Evolutionary conservation across 1,140 invertebrate genomes (phyloP), one percentile per base, ranked within the genome.

Genomic region (Rhopalosiphum padi): DNA sequence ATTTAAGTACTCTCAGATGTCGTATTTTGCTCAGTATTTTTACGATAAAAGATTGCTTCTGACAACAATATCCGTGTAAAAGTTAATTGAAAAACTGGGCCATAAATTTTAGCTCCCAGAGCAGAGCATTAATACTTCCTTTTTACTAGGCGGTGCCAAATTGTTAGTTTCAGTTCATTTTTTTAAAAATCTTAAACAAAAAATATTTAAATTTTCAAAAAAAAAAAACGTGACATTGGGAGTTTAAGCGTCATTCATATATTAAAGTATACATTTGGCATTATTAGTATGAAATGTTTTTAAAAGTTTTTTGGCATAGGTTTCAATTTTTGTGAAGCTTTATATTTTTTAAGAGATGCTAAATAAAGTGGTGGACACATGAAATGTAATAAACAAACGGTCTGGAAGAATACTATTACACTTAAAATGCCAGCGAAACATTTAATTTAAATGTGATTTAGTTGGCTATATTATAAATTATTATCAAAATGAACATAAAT

Each of bases 321-420:
- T 90, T 90, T 90, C 41, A 37, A 68, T 60, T 68, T 90, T 25
- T 11, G 23, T 21, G 25, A 30, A 30, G 53, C 89, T 90, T 46
- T 90, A 68, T 90, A 5, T 46, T 68, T 68, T 90, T 68, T 30
- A 8, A 43, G 25, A 60, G 41, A 90, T 35, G 25, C 89, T 68
- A 68, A 90, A 90, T 90, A 68, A 60, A 90, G 37, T 68, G 53
- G 37, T 60, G 89, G 89, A 43, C 68, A 68, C 18, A 68, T 90
- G 68, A 90, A 90, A 68, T n/a, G 89, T n/a, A 90, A 68, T 90
- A 90, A 68, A 43, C 35, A 90, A 90, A 90, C 89, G 25, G 37
- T 8, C 53, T 43, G 53, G 89, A 90, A 90, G 88, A 43, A 43
- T 68, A 90, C 25, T 90, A 90, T 90, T 43, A 46, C 37, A 23